Evolutionary conservation across 2,888 invertebrate species (phyloP), one percentile per base, ranked within the genome.

Genomic region (Punctoribates punctum): DNA sequence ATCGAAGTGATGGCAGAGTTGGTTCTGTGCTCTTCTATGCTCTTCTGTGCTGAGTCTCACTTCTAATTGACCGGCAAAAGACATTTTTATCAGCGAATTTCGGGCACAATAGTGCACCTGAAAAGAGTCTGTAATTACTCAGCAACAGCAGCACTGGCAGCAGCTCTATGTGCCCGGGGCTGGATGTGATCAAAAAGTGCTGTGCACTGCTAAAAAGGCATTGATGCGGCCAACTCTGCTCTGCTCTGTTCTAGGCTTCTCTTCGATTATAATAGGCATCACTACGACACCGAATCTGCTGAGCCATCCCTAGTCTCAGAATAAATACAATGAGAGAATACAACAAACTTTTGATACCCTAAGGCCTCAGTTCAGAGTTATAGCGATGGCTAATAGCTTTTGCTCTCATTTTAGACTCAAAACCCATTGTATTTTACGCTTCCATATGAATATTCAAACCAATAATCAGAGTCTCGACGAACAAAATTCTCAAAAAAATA

Each of bases 51-150:
- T 60, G 27, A 27, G 27, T 27, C 29, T 46, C 46, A 27, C 78
- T 76, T 75, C 77, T 79, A 78, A 79, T 78, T 79, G 78, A 77
- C 77, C 78, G 77, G 78, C 77, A 72, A 72, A 78, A 78, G 79
- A 79, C 77, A 78, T 79, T 78, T 79, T 79, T 79, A 79, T 79
- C 79, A 79, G 78, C 77, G 76, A 77, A 77, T 77, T 78, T 76
- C 75, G 76, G 76, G 74, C 76, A 79, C 78, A 79, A 72, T 48
- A 72, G 72, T 79, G 78, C 78, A 79, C 78, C 79, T 79, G 79
- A 79, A 79, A 73, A 73, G 73, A 73, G 73, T 20, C 73, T 29
- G 73, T 73, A 73, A 73, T 73, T 73, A 73, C 73, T 73, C 54
- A 73, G 57, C 73, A 60, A 73, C 73, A 73, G 60, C 72, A 72